Base-by-base conservation (phyloP, 1,140 invertebrate genomes). In the Lanistes nyassanus region DNA sequence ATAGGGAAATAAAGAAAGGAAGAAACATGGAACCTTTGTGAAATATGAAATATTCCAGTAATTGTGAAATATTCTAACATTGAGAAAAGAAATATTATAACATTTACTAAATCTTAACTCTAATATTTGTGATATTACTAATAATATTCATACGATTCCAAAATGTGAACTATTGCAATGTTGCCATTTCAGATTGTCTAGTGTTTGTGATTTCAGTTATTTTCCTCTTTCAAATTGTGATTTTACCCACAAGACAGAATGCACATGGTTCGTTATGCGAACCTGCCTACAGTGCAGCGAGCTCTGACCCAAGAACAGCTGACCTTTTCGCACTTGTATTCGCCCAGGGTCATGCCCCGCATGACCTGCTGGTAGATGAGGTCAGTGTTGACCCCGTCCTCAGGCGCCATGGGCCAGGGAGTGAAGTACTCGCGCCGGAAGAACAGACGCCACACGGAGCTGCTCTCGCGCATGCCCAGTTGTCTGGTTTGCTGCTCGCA, bases 381-480 rank as follows among this genome's bases (percentile, higher is more conserved):
- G 65, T 86, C 82, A n/a, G 83, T 82, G 7, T 81, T 79, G 23
- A 80, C 74, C 13, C 62, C 51, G 64, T 88, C 86, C 0, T 70
- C 31, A 37, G 77, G 77, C 0, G 81, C 66, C 68, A 81, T 79
- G 36, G 85, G 78, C 86, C 87, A 88, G 0, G 87, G 85, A 16
- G 82, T 80, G 74, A 88, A 88, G 68, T 84, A 83, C 75, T 88
- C 87, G 67, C 84, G 83, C 68, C 87, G 78, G 76, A 86, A 87
- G 68, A 83, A 88, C 2, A 88, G 76, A 39, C 85, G 76, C 87
- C 87, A 88, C 13, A 82, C 64, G 36, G 85, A 81, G 68, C 76
- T 86, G 58, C 82, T 86, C 71, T 87, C 85, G 26, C 80, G 76
- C 78, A 85, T 81, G 26, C 83, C 82, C 79, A 83, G 80, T 67